Conservation (phyloP, 2,888 invertebrate species). For the Lutraria lutraria region DNA sequence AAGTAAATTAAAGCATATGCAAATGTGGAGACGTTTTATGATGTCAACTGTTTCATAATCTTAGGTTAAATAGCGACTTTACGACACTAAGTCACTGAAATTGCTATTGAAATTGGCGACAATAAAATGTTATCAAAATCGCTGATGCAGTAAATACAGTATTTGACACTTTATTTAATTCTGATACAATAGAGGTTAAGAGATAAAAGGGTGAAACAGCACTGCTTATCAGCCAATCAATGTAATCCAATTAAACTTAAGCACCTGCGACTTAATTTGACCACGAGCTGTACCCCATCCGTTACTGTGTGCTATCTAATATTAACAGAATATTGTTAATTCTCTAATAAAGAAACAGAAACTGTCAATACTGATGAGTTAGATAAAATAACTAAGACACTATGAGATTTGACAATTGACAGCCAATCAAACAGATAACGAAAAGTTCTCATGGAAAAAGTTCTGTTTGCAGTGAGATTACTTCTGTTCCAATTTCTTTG, state of each 20-base stretch:
- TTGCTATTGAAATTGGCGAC: background rate
- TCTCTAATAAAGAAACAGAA: conserved; percentile 50
- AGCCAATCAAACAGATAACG: conserved; percentile 6
- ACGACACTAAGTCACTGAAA: background rate
- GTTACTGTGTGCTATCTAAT: conserved; percentile 35
- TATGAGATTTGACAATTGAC: conserved; percentile 20
- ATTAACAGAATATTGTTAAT: conserved; percentile 63
- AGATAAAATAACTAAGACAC: conserved; percentile 50
- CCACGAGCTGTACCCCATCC: conserved; percentile 36
- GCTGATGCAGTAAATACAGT: background rate
- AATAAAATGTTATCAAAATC: conserved; percentile 23
- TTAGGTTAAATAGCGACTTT: background rate
- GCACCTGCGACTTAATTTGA: conserved; percentile 39
- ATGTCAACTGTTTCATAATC: background rate
- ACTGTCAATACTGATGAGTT: conserved; percentile 23
- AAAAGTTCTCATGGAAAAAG: background rate
- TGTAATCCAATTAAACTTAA: conserved; percentile 49
- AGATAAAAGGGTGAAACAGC: conserved; percentile 30
- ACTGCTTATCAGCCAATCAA: conserved; percentile 9
- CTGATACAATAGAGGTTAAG: background rate
- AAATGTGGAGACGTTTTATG: conserved; percentile 11
- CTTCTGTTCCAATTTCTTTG: too few relatives aligned
- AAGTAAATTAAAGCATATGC: background rate
- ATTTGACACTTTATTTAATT: conserved; percentile 20
- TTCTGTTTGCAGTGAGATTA: background rate